Percentiles rank a stretch among this genome's conserved stretches.
Conservation (phyloP, 2,113 vertebrate species). For the Pristiophorus japonicus region DNA sequence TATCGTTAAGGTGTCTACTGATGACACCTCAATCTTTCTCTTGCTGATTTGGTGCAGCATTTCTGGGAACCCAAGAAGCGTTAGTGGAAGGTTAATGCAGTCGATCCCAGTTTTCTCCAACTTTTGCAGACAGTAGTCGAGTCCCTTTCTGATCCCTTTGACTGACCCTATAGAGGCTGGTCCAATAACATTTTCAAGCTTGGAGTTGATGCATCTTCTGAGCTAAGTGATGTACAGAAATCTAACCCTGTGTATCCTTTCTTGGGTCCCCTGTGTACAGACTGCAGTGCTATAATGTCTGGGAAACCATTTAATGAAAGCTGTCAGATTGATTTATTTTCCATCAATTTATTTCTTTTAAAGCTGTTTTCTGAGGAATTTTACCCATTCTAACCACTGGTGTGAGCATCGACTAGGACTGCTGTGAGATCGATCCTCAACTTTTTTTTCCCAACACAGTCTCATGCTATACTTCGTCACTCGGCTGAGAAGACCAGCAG, state of each 20-base stretch:
- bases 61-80: conserved; percentile 1
- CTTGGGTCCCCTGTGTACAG: conserved; percentile 36
- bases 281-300: conserved; percentile 42
- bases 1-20: no score
- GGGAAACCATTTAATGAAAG: conserved; percentile 42
- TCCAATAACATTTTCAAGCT: conserved; percentile 45
- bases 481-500: neutral
- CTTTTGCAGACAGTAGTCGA: neutral
- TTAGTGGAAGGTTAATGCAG: conserved; percentile 37
- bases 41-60: neutral
- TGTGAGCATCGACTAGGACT: neutral
- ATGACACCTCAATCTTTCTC: neutral
- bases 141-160: conserved; percentile 41
- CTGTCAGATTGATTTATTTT: conserved; percentile 13
- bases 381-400: neutral
- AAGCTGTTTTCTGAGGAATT: neutral
- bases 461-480: neutral
- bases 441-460: neutral
- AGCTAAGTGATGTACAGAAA: conserved; percentile 43
- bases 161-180: conserved; percentile 47
- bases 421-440: neutral
- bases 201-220: no score
- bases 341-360: neutral
- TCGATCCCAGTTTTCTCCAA: neutral
- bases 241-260: conserved; percentile 43